Conservation (phyloP, 2,888 invertebrate species). For the Drosophila rellima region DNA sequence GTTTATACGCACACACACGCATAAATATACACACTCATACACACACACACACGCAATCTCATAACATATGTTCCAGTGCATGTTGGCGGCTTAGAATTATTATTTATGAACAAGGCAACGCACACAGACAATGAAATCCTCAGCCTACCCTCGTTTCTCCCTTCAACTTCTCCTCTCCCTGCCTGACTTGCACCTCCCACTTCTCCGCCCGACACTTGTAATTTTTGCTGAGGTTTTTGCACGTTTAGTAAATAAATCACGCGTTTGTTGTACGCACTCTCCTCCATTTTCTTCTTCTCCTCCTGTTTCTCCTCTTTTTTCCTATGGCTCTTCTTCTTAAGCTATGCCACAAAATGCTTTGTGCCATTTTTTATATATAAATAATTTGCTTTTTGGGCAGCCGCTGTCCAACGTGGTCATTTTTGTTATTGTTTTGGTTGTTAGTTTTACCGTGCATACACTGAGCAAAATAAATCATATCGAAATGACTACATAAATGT, state of each 20-base stretch:
- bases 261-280: conserved; percentile 59
- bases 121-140: conserved; percentile 66
- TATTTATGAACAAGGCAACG: conserved; percentile 74
- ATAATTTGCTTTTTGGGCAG: conserved; percentile 66
- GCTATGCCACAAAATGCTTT: conserved; percentile 51
- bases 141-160: not conserved
- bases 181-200: not conserved
- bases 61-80: conserved; percentile 69
- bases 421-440: conserved; percentile 46
- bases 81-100: conserved; percentile 75
- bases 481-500: not conserved
- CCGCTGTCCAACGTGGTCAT: conserved; percentile 48
- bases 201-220: conserved; percentile 59
- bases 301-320: not conserved
- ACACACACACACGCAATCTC: conserved; percentile 23
- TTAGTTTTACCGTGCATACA: conserved; percentile 24
- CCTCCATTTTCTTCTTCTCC: not conserved
- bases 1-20: conserved; percentile 53
- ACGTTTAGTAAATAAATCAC: conserved; percentile 81
- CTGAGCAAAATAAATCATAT: conserved; percentile 32
- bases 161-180: not conserved
- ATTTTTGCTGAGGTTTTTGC: conserved; percentile 78
- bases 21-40: not conserved
- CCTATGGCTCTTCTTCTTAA: not conserved
- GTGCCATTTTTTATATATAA: conserved; percentile 76